Evolutionary conservation across 2,797 vertebrate species (phyloP), one percentile per base, ranked within the genome.

Genomic region (Acestrorhynchus altus): DNA sequence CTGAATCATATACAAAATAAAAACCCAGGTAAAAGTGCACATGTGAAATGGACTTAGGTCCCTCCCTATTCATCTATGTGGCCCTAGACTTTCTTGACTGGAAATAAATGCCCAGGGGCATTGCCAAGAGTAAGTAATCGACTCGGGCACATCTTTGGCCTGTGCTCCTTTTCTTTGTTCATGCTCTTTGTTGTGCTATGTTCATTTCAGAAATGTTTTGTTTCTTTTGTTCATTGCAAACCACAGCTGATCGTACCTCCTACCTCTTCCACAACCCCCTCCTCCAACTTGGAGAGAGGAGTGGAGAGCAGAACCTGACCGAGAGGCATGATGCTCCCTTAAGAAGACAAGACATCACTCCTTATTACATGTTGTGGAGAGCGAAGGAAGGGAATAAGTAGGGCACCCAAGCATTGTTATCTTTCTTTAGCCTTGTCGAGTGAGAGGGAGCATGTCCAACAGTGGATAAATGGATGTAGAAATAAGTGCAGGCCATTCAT

Each of bases 261-360:
- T 26, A 28, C 15, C 56, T 24, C 24, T 24, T 4, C 51, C n/a
- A 2, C 24, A 57, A 13, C 56, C 24, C 12, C 2, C 51, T 35
- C 56, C 56, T 28, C 56, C 24, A 57, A 24, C 56, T 24, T 16
- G 24, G 28, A 24, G 22, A 1, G 24, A 28, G 56, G 56, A 28
- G 51, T 8, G 66, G 44, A 46, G 39, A 77, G 56, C 72, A 80
- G 67, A 56, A 77, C 78, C 79, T 82, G 84, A 83, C 74, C 81
- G 66, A 63, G 71, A 79, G 83, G 85, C 56, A 57, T 57, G 85
- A 82, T 79, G 83, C 85, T 89, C 83, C 86, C 87, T 86, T 87
- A 89, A 89, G 89, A 90, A 84, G 87, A 91, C 88, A 89, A 87
- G 88, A 80, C 87, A 91, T 90, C 86, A 87, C 86, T 88, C 83